These are phyloP conservation scores for Orchesellides sinensis DNA, from an alignment of 2,888 invertebrate species.

Conservation along the genomic window DNA sequence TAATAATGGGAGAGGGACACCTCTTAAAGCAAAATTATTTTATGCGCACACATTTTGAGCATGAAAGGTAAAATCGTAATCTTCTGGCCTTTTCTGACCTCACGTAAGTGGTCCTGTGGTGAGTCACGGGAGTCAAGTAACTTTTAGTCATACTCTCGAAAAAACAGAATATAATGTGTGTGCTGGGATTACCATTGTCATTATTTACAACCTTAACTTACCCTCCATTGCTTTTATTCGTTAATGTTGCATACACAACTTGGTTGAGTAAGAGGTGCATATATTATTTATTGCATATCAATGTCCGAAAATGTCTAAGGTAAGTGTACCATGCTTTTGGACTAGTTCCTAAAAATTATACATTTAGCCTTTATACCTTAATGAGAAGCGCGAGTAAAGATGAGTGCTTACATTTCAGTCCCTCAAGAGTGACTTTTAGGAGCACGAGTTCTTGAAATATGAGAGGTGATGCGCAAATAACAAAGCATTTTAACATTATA, in stretches of 20 bases:
- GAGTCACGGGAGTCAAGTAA: slow-evolving; percentile 46
- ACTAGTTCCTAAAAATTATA: too few relatives aligned
- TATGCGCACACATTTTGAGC: neutral
- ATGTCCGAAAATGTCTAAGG: slow-evolving; percentile 10
- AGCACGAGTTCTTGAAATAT: too few relatives aligned
- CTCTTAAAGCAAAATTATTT: slow-evolving; percentile 10
- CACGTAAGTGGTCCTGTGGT: slow-evolving; percentile 60
- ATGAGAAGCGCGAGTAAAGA: too few relatives aligned
- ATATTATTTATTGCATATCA: neutral
- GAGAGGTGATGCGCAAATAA: too few relatives aligned
- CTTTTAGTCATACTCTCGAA: slow-evolving; percentile 26
- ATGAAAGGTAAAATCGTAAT: slow-evolving; percentile 24
- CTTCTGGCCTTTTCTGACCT: slow-evolving; percentile 52
- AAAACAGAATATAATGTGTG: slow-evolving; percentile 1
- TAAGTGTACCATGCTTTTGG: too few relatives aligned
- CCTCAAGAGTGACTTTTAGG: too few relatives aligned
- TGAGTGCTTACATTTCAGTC: too few relatives aligned
- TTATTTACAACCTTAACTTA: slow-evolving; percentile 33
- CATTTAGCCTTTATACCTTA: too few relatives aligned
- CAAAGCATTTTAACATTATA: too few relatives aligned
- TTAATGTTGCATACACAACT: neutral
- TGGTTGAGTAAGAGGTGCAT: neutral
- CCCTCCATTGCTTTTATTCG: neutral
- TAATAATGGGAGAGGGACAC: slow-evolving; percentile 35
- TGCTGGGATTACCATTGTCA: slow-evolving; percentile 19